Base-by-base conservation (phyloP, 2,113 vertebrate genomes). In the Rostratula benghalensis region DNA sequence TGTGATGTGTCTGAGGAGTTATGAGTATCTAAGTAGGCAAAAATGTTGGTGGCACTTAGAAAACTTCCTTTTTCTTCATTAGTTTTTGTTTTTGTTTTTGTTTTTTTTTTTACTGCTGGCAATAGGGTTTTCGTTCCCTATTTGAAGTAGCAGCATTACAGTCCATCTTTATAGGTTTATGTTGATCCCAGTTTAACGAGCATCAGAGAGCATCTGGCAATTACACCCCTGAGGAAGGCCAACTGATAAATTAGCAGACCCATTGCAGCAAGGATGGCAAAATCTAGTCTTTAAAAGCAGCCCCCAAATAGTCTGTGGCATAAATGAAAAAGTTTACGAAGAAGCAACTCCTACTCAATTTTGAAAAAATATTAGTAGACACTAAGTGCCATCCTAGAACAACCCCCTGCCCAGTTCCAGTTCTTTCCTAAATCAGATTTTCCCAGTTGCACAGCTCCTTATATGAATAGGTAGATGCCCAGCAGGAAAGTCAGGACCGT, bases 161-260 rank as follows among this genome's bases (percentile, higher is more conserved):
- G 86, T 54, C 79, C 73, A 80, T 71, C 79, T 96, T 93, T 61
- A 65, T 23, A 48, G 90, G 80, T 88, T 93, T 95, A 78, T 92
- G 94, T 78, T 94, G 91, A 95, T 88, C 92, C 82, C 75, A 79
- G 61, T 93, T 94, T 95, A 96, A 94, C 39, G 37, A 96, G 92
- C 59, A 69, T 69, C 91, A 90, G 76, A 89, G 57, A 96, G 90
- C 96, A 97, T 95, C 93, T 97, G 94, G 82, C 92, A 96, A 96
- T 92, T 71, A 94, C 1, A 82, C 67, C 79, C 79, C 57, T 11
- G 83, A 93, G 82, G 83, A 39, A 91, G 78, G 57, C 56, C 37
- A 76, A 56, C 82, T 92, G 89, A 94, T 74, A 93, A 95, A 97
- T 94, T 9, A 83, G 76, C 77, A 91, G 73, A 75, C 87, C 48